A percentile compares a stretch with the other conserved stretches of the same genome.
These are phyloP conservation scores for Hemitrygon akajei DNA, from an alignment of 2,797 vertebrate species.

Conservation along the genomic window DNA sequence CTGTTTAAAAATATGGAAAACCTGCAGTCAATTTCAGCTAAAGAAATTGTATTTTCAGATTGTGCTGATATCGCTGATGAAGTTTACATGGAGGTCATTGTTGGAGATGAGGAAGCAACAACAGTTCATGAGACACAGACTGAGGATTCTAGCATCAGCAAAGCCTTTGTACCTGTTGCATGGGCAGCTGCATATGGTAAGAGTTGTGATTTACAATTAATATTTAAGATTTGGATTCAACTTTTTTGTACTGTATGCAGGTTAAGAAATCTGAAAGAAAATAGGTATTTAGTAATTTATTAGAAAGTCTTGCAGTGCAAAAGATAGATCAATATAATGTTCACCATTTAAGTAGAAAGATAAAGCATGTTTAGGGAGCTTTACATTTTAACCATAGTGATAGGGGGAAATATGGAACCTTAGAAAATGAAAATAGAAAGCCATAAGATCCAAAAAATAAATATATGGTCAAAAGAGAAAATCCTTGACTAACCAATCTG, in stretches of 20 bases:
- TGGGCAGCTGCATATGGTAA: slow-evolving; percentile 76
- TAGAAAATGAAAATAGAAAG: neutral
- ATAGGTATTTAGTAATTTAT: neutral
- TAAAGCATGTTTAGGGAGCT: neutral
- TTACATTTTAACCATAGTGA: neutral
- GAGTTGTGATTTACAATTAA: neutral
- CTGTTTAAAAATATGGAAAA: neutral
- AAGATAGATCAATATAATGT: neutral
- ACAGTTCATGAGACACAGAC: slow-evolving; percentile 64
- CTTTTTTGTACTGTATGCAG: neutral
- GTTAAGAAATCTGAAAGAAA: neutral
- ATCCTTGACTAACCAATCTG: neutral
- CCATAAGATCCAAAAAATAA: neutral
- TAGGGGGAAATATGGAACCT: neutral
- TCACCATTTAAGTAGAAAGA: neutral
- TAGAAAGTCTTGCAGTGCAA: neutral
- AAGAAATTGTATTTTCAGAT: slow-evolving; percentile 48
- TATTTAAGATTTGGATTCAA: neutral
- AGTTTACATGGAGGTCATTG: slow-evolving; percentile 81
- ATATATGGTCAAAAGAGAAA: neutral
- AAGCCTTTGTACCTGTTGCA: slow-evolving; percentile 75
- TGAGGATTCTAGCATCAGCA: slow-evolving; percentile 67
- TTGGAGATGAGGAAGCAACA: slow-evolving; percentile 74
- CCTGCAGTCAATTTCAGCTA: neutral
- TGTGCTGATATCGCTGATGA: slow-evolving; percentile 78